Base-by-base conservation (phyloP, 2,797 vertebrate genomes). In the Acanthis flammea region DNA sequence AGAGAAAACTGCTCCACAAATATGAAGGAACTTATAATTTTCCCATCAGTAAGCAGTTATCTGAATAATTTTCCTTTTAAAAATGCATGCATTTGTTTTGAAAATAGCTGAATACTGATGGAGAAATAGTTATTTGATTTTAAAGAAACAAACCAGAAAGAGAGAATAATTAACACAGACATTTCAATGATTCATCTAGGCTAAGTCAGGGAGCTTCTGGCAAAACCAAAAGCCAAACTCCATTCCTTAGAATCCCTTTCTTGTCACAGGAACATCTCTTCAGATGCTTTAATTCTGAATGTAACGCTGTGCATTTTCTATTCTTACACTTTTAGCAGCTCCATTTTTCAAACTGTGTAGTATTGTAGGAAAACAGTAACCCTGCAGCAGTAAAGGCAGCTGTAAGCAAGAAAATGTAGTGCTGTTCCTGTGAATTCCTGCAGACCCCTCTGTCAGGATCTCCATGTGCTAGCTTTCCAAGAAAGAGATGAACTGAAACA, bases 271-370 rank as follows among this genome's bases (percentile, higher is more conserved):
- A 78, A 28, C 8, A 27, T 35, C 24, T 72, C 53, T 92, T 44
- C 66, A 70, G 74, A 71, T 41, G 50, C 67, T 84, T 92, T 53
- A 81, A 62, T 82, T 86, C 77, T 68, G 60, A 86, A 37, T 4
- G 2, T 47, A 68, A 53, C 39, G 14, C 61, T 79, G 31, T 85
- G 45, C 39, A 13, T 91, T 95, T 93, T 71, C 48, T 30, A 1
- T 67, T 81, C 41, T 78, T 86, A 44, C 12, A 57, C n/a, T 78
- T 94, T 39, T 22, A 90, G 67, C 33, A 92, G 86, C n/a, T 95
- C 58, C 84, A 19, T 81, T 97, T 97, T 94, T 91, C 88, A 90
- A 94, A 95, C 88, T 83, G 78, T 62, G 90, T 89, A 61, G 61
- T 88, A 92, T 89, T 92, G 41, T 63, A 88, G 78, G 77, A 90